phyloP scores from a whole-genome alignment of 1,140 invertebrate genomes.

The Euura lappo region DNA sequence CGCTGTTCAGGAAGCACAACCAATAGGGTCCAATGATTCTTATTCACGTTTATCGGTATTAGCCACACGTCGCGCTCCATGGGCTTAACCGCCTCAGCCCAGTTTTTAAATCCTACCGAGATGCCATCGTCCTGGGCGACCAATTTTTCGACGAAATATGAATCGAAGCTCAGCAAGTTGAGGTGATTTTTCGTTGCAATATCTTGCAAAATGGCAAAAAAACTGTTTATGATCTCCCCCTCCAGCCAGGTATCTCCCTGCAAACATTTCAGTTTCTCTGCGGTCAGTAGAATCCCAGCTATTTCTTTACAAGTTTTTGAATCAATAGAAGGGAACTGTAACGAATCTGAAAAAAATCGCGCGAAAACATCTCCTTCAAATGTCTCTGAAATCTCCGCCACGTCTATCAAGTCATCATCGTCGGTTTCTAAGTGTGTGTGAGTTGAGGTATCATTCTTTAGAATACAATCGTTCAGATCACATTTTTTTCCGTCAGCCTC shows the following conservation, averaged over 20 bases:
- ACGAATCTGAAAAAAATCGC: background rate
- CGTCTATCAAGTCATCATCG: background rate
- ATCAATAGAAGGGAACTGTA: background rate
- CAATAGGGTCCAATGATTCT: constrained; percentile 13
- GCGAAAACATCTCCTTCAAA: background rate
- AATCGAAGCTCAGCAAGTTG: constrained; percentile 11
- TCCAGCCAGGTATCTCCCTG: constrained; percentile 8
- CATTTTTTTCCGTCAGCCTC: background rate
- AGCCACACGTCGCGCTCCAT: constrained; percentile 16
- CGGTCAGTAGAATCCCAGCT: background rate
- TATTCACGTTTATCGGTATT: constrained; percentile 5
- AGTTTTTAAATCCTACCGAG: constrained; percentile 9
- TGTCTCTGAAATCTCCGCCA: background rate
- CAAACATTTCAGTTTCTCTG: background rate
- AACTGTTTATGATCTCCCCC: constrained; percentile 16
- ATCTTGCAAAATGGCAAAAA: constrained; percentile 16
- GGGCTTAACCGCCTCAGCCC: constrained; percentile 12
- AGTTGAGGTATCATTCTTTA: background rate
- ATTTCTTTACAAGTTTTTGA: background rate
- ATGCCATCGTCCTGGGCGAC: background rate
- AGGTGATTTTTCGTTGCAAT: constrained; percentile 6
- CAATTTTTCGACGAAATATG: constrained; percentile 17
- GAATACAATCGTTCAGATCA: background rate
- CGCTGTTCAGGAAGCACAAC: constrained; percentile 11
- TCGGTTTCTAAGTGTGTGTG: background rate